Percentiles rank a stretch among this genome's conserved stretches.
Conservation (phyloP, 2,113 vertebrate species). For the Spermophilus dauricus region DNA sequence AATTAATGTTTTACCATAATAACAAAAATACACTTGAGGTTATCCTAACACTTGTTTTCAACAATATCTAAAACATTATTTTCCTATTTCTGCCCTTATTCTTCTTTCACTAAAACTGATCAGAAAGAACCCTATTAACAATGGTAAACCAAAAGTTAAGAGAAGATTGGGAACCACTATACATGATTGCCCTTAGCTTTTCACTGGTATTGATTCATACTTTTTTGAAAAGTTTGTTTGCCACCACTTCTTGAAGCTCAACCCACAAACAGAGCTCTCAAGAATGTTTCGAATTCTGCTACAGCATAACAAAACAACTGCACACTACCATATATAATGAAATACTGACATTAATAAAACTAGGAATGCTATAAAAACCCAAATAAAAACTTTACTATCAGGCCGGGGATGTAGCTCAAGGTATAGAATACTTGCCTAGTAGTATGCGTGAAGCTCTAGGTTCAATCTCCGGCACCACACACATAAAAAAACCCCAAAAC, state of each 20-base stretch:
- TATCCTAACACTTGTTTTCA: background rate
- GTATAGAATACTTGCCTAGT: no score
- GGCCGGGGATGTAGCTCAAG: no score
- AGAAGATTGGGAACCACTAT: background rate
- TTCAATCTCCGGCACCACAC: no score
- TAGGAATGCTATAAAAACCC: background rate
- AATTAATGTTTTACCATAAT: background rate
- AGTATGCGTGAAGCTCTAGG: no score
- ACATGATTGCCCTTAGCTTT: background rate
- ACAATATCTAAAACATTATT: background rate
- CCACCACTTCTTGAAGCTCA: background rate
- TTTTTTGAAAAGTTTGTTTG: background rate
- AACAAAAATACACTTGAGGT: background rate
- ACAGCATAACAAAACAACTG: background rate
- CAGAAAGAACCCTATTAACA: constrained; percentile 29
- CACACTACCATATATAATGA: background rate
- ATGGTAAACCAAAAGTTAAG: constrained; percentile 4
- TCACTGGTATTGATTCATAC: background rate
- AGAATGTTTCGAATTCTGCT: background rate
- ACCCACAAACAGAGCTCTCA: background rate
- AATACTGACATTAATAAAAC: background rate
- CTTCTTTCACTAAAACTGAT: background rate
- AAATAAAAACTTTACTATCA: background rate
- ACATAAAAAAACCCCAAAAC: no score
- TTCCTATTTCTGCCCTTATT: constrained; percentile 26